phyloP scores from a whole-genome alignment of 23 tunicate genomes.

The Pegea sp. region DNA sequence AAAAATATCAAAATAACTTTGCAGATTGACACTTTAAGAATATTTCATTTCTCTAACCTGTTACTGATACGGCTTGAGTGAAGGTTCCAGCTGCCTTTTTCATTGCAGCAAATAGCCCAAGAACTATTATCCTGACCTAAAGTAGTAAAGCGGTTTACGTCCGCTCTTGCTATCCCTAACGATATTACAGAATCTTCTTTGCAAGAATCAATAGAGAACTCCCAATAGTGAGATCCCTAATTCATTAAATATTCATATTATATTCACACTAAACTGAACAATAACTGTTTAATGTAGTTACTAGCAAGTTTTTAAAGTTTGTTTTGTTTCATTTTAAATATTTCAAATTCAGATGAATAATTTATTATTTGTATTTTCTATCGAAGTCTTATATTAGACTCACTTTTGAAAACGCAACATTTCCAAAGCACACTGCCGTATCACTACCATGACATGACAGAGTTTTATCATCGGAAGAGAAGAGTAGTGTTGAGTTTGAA shows the following conservation, averaged over 20 bases:
- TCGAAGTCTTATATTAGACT: not conserved
- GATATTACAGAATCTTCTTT: slow-evolving; percentile 30
- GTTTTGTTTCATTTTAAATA: not conserved
- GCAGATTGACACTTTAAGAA: too few relatives aligned
- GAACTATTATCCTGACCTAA: slow-evolving; percentile 39
- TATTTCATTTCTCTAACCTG: slow-evolving; percentile 27
- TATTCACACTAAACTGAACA: not conserved
- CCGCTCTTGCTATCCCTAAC: slow-evolving; percentile 45
- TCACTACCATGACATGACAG: slow-evolving; percentile 33
- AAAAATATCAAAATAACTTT: too few relatives aligned
- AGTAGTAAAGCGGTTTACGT: slow-evolving; percentile 21
- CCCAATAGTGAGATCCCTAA: slow-evolving; percentile 90
- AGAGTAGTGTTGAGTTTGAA: slow-evolving; percentile 19
- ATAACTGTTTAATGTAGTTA: not conserved
- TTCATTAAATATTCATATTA: not conserved
- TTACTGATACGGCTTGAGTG: slow-evolving; percentile 21
- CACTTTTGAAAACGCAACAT: slow-evolving; percentile 61
- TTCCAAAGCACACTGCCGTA: slow-evolving; percentile 22
- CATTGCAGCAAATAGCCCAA: slow-evolving; percentile 64
- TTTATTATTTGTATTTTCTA: not conserved
- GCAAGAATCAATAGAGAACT: slow-evolving; percentile 52
- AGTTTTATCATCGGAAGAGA: too few relatives aligned
- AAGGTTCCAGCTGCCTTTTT: slow-evolving; percentile 15
- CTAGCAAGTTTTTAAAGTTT: too few relatives aligned
- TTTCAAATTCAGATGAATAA: not conserved